These are phyloP conservation scores for Oncorhynchus tshawytscha DNA, from an alignment of 2,113 vertebrate species.

Conservation along the genomic window DNA sequence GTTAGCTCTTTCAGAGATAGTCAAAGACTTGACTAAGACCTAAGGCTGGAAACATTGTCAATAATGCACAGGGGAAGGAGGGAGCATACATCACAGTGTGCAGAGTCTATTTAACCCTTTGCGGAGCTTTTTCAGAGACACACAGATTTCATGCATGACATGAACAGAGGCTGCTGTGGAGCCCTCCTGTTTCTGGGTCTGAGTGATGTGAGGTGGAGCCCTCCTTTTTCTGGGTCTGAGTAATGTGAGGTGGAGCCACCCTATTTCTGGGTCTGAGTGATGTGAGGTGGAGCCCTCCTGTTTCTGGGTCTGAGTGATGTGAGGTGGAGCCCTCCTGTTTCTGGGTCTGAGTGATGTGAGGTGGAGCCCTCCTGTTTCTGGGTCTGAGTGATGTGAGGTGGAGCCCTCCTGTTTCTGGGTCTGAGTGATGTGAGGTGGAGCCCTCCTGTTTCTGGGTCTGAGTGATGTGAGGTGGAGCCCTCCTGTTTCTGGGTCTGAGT, in stretches of 20 bases:
- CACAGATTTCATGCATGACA: no score
- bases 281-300: neutral
- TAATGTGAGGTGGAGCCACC: neutral
- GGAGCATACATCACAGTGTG: no score
- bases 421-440: neutral
- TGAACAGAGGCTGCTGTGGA: no score
- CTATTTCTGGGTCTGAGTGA: neutral
- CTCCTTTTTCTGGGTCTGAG: neutral
- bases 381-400: no score
- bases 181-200: neutral
- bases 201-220: neutral
- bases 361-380: neutral
- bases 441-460: neutral
- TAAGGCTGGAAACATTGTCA: no score
- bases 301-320: no score
- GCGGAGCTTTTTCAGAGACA: no score
- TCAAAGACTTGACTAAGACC: no score
- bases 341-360: no score
- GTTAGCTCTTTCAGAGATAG: no score
- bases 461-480: neutral
- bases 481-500: neutral
- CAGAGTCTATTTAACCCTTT: no score
- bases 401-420: neutral
- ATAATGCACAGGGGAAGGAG: no score
- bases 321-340: neutral